Percentiles rank a stretch among this genome's conserved stretches.
These are phyloP conservation scores for Drosophila triauraria DNA, from an alignment of 1,140 invertebrate species.

Conservation along the genomic window DNA sequence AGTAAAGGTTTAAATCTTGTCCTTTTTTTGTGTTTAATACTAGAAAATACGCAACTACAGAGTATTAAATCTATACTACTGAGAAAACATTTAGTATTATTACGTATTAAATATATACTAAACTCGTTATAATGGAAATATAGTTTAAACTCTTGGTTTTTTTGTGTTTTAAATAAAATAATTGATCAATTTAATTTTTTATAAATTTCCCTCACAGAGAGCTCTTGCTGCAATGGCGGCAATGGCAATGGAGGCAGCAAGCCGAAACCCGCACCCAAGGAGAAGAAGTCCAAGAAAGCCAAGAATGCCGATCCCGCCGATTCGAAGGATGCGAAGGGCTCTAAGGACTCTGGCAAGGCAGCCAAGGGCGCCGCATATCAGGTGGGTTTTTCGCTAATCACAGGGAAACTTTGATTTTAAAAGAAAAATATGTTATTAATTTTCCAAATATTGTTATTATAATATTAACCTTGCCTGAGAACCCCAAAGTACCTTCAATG, in stretches of 20 bases:
- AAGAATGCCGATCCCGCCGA: constrained; percentile 86
- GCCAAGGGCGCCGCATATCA: constrained; percentile 88
- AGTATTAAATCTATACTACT: too few relatives aligned
- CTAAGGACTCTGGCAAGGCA: constrained; percentile 87
- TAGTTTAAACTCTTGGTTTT: too few relatives aligned
- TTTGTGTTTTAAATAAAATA: neutral
- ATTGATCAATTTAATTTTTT: neutral
- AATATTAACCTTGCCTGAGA: neutral
- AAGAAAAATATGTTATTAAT: too few relatives aligned
- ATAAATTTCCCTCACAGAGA: constrained; percentile 86
- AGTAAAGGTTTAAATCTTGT: too few relatives aligned
- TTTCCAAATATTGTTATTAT: too few relatives aligned
- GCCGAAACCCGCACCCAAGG: constrained; percentile 89
- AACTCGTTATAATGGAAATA: too few relatives aligned
- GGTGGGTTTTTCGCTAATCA: constrained; percentile 71
- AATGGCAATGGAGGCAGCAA: constrained; percentile 85
- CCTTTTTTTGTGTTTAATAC: too few relatives aligned
- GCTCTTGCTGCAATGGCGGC: constrained; percentile 90
- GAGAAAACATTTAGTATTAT: too few relatives aligned
- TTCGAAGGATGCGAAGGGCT: constrained; percentile 86
- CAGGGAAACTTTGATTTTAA: too few relatives aligned
- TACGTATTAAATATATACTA: too few relatives aligned
- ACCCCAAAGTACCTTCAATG: neutral
- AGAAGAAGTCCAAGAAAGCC: constrained; percentile 91
- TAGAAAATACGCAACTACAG: too few relatives aligned